These are phyloP conservation scores for Eudemis profundana DNA, from an alignment of 2,888 invertebrate species.

Conservation along the genomic window DNA sequence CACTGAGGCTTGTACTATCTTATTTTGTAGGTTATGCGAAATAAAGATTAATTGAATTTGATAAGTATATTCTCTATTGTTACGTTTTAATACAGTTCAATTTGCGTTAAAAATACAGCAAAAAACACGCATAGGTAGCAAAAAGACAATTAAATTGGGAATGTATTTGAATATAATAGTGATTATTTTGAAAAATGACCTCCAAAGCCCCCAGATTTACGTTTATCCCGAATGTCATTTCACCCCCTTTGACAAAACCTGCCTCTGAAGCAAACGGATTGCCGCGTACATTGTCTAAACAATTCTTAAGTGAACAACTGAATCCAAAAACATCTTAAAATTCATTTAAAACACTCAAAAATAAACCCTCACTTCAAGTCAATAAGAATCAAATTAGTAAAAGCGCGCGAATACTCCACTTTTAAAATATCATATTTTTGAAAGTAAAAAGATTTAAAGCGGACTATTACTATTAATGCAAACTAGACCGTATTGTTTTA, in stretches of 20 bases:
- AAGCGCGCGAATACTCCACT: slow-evolving; percentile 47
- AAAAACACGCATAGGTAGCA: too few relatives aligned
- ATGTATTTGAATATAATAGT: slow-evolving; percentile 47
- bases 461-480: slow-evolving; percentile 48
- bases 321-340: slow-evolving; percentile 58
- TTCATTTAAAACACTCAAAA: slow-evolving; percentile 41
- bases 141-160: slow-evolving; percentile 17
- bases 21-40: too few relatives aligned
- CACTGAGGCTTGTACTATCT: too few relatives aligned
- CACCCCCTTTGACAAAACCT: slow-evolving; percentile 80
- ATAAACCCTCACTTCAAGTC: slow-evolving; percentile 44
- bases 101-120: too few relatives aligned
- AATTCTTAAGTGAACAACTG: slow-evolving; percentile 73
- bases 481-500: slow-evolving; percentile 52
- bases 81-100: not conserved
- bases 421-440: slow-evolving; percentile 65
- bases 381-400: slow-evolving; percentile 45
- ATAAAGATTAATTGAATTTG: too few relatives aligned
- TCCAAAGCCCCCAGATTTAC: slow-evolving; percentile 69
- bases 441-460: slow-evolving; percentile 60
- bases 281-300: slow-evolving; percentile 79
- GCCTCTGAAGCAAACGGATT: slow-evolving; percentile 79
- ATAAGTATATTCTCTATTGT: too few relatives aligned
- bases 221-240: slow-evolving; percentile 78
- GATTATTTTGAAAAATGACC: slow-evolving; percentile 80